Percentiles rank a stretch among this genome's conserved stretches.
phyloP scores from a whole-genome alignment of 1,140 invertebrate species.

The Camponotus vicinus region DNA sequence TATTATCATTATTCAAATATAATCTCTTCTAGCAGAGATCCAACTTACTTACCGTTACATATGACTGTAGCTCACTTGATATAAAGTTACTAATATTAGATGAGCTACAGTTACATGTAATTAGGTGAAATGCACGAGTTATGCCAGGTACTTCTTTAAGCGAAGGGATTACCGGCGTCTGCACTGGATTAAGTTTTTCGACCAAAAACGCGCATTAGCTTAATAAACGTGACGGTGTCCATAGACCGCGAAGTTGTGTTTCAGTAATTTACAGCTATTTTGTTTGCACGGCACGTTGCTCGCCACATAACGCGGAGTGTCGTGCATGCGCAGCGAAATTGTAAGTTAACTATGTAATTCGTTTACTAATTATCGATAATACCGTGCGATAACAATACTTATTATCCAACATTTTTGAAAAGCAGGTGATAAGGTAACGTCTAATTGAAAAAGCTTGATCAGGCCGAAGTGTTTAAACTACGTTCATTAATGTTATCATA shows the following conservation, averaged over 20 bases:
- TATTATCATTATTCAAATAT: conserved; percentile 10
- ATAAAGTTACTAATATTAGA: conserved; percentile 4
- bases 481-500: conserved; percentile 9
- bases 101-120: conserved; percentile 15
- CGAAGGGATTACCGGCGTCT: not conserved
- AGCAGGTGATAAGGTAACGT: conserved; percentile 12
- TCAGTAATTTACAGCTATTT: conserved; percentile 58
- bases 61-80: too few species aligned
- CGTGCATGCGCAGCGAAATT: conserved; percentile 50
- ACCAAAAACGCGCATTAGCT: conserved; percentile 53
- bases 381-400: conserved; percentile 7
- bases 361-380: conserved; percentile 55
- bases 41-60: not conserved
- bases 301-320: conserved; percentile 9
- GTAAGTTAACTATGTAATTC: conserved; percentile 55
- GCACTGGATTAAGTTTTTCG: conserved; percentile 55
- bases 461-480: not conserved
- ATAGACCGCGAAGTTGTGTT: conserved; percentile 60
- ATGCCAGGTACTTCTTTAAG: conserved; percentile 50
- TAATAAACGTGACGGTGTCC: conserved; percentile 55
- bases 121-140: conserved; percentile 34
- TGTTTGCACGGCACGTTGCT: conserved; percentile 47
- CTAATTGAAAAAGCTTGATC: conserved; percentile 40
- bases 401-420: conserved; percentile 21
- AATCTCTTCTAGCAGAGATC: conserved; percentile 5